phyloP scores from a whole-genome alignment of 2,113 vertebrate species.

The human (Homo sapiens) region GRCh38 chr16:2167001-2167500 shows the following conservation, averaged over 20 bases:
- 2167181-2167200: accelerated
- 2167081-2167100: neutral
- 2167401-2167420: accelerated
- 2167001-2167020: neutral
- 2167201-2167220: neutral
- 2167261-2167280: neutral
- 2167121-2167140: neutral
- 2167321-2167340: neutral
- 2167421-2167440: neutral
- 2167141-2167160: neutral
- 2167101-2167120: accelerated
- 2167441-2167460: neutral
- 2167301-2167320: neutral
- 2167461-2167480: neutral
- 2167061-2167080: neutral
- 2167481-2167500: neutral
- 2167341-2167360: neutral
- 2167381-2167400: neutral
- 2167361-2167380: neutral
- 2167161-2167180: neutral
- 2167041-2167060: neutral
- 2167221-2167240: neutral
- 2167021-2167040: accelerated
- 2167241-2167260: too few relatives aligned
- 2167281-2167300: neutral